These are phyloP conservation scores for Colletes latitarsis DNA, from an alignment of 1,140 invertebrate genomes.

Conservation along the genomic window DNA sequence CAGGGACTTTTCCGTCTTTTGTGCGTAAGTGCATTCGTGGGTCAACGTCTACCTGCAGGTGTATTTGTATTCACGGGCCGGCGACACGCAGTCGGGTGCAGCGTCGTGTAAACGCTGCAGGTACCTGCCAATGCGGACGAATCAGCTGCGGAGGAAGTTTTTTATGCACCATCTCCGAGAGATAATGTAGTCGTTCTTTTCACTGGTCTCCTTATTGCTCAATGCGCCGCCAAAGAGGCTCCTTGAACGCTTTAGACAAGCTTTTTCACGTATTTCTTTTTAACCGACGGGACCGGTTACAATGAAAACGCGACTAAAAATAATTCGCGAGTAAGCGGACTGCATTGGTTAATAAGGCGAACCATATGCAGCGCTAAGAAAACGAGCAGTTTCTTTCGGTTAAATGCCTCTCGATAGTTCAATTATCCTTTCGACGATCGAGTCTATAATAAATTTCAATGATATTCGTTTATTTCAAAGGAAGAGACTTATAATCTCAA, in stretches of 20 bases:
- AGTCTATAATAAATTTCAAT: neutral
- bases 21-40: constrained; percentile 9
- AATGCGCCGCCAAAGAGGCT: constrained; percentile 19
- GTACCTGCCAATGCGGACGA: constrained; percentile 48
- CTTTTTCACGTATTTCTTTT: neutral
- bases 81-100: constrained; percentile 38
- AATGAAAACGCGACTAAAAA: neutral
- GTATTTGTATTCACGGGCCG: constrained; percentile 43
- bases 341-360: neutral
- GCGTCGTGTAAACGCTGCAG: constrained; percentile 43
- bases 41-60: constrained; percentile 43
- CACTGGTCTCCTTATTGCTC: constrained; percentile 10
- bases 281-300: too few relatives aligned
- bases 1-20: neutral
- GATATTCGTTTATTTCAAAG: too few relatives aligned
- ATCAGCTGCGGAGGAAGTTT: constrained; percentile 34
- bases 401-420: too few relatives aligned
- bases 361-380: too few relatives aligned
- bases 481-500: too few relatives aligned
- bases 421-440: too few relatives aligned
- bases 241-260: constrained; percentile 3
- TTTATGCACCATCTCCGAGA: constrained; percentile 37
- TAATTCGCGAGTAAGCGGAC: too few relatives aligned
- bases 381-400: too few relatives aligned
- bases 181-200: constrained; percentile 42